phyloP scores from a whole-genome alignment of 2,113 vertebrate species.

The Stercorarius parasiticus region DNA sequence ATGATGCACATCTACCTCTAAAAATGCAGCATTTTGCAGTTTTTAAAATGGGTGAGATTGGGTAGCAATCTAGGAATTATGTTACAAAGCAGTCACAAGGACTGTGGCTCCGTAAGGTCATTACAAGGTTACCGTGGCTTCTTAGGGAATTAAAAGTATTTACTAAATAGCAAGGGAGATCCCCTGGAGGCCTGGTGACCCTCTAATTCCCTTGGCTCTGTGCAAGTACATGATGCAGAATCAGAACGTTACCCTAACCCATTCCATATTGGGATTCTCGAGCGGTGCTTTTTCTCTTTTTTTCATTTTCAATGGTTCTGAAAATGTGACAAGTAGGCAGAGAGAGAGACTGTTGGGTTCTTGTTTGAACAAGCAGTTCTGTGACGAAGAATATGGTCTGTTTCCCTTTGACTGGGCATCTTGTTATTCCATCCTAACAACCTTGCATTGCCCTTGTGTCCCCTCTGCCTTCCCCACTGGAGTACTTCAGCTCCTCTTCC shows the following conservation, averaged over 20 bases:
- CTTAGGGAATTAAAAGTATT: conserved; percentile 23
- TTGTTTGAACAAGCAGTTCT: not conserved
- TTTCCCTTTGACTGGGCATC: not conserved
- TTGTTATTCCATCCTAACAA: not conserved
- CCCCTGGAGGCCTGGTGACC: not conserved
- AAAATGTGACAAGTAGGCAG: not conserved
- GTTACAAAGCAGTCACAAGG: not conserved
- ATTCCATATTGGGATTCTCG: not conserved
- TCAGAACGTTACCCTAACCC: not conserved
- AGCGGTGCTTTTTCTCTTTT: not conserved
- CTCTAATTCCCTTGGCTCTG: not conserved
- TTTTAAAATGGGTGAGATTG: not conserved
- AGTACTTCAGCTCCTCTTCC: not conserved
- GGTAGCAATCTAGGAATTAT: not conserved
- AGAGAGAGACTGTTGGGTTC: not conserved
- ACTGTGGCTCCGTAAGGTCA: not conserved
- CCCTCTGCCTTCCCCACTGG: not conserved
- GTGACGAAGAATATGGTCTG: not conserved
- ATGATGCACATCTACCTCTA: not conserved
- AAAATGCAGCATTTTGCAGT: not conserved
- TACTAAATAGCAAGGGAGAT: conserved; percentile 23
- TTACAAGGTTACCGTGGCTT: not conserved
- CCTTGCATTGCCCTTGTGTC: not conserved
- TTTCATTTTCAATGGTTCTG: not conserved
- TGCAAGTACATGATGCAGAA: not conserved